phyloP scores from a whole-genome alignment of 2,888 invertebrate genomes.

The Cabera pusaria region DNA sequence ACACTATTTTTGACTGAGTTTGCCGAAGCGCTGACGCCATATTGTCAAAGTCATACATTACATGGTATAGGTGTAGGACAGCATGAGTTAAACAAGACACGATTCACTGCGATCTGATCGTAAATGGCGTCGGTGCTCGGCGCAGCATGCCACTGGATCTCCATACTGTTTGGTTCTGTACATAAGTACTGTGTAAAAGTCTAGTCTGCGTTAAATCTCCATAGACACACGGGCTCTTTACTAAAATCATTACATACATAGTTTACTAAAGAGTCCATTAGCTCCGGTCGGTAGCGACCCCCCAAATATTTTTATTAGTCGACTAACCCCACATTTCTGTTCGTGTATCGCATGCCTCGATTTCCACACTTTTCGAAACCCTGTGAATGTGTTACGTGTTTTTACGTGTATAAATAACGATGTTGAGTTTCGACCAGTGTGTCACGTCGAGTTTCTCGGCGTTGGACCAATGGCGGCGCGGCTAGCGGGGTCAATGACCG shows the following conservation, averaged over 20 bases:
- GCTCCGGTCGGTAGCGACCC: constrained; percentile 54
- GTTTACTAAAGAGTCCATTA: constrained; percentile 18
- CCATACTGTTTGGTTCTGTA: constrained; percentile 55
- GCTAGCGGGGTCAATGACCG: constrained; percentile 28
- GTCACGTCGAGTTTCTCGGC: constrained; percentile 28
- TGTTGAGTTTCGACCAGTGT: constrained; percentile 44
- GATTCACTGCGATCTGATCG: too few species aligned
- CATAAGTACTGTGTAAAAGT: constrained; percentile 45
- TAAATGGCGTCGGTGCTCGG: constrained; percentile 41
- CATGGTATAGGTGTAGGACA: constrained; percentile 20
- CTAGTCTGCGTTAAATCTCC: constrained; percentile 29
- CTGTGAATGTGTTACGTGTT: constrained; percentile 72
- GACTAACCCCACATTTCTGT: constrained; percentile 57
- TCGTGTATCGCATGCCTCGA: constrained; percentile 67
- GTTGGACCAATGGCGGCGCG: constrained; percentile 38
- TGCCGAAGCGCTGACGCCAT: constrained; percentile 33
- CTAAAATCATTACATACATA: constrained; percentile 14
- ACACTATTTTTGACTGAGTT: constrained; percentile 37
- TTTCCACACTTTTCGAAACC: constrained; percentile 55
- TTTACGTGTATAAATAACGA: constrained; percentile 47
- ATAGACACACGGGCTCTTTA: constrained; percentile 22
- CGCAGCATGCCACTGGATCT: constrained; percentile 56
- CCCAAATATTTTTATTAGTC: constrained; percentile 61
- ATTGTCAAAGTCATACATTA: constrained; percentile 9
- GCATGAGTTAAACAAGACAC: constrained; percentile 1